Conservation (phyloP, 2,113 vertebrate species). For the Notothenia coriiceps region DNA sequence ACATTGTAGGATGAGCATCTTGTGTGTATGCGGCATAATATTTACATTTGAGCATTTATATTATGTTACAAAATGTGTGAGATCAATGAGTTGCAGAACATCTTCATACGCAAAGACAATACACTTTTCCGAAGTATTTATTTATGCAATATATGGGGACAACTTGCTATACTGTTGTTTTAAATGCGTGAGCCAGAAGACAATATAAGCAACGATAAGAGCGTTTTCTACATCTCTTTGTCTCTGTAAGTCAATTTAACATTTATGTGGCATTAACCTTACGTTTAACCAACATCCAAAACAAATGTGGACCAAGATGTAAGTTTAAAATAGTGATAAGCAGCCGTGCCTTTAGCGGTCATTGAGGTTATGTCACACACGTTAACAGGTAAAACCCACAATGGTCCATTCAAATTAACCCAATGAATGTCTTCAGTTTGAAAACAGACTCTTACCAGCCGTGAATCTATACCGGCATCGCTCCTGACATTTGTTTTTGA, state of each 20-base stretch:
- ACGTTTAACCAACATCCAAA: too few relatives aligned
- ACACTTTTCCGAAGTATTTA: too few relatives aligned
- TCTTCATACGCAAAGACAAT: not conserved
- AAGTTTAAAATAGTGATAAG: too few relatives aligned
- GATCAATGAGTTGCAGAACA: not conserved
- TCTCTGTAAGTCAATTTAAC: too few relatives aligned
- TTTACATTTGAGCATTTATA: not conserved
- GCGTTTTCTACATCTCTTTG: too few relatives aligned
- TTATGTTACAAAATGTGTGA: too few relatives aligned
- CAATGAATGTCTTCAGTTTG: accelerated
- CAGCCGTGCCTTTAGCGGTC: constrained; percentile 25
- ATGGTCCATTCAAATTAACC: not conserved
- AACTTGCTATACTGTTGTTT: too few relatives aligned
- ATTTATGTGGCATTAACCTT: too few relatives aligned
- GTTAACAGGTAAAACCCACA: not conserved
- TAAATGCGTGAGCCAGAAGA: too few relatives aligned
- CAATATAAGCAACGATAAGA: too few relatives aligned
- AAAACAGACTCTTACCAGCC: constrained; percentile 69
- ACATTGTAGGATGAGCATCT: not conserved
- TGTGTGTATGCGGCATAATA: not conserved
- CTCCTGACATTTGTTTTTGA: constrained; percentile 25
- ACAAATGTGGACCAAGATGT: too few relatives aligned
- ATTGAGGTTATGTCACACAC: constrained; percentile 10
- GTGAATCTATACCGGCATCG: constrained; percentile 78
- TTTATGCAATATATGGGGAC: too few relatives aligned